Evolutionary conservation across 2,797 vertebrate genomes (phyloP).

Genomic region (Pangasius larnaudii): DNA sequence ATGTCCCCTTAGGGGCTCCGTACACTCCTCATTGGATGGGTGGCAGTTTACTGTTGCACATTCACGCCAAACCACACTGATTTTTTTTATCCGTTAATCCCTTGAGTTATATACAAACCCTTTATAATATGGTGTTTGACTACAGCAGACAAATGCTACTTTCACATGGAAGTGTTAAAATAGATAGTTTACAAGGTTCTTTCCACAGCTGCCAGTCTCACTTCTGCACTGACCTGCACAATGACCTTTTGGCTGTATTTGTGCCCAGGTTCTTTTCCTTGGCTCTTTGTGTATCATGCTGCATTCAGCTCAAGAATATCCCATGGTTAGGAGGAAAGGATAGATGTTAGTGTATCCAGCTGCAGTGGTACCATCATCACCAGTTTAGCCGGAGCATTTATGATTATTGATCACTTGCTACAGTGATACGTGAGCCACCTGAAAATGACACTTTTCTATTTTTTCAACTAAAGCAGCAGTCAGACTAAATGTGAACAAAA

Average conservation of each 20-base stretch:
- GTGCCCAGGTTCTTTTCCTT: background rate
- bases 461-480: background rate
- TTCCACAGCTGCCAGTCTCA: slow-evolving; percentile 26
- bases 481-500: background rate
- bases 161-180: slow-evolving; percentile 27
- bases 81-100: background rate
- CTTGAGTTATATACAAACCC: background rate
- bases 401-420: background rate
- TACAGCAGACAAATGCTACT: slow-evolving; percentile 16
- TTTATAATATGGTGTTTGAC: background rate
- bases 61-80: background rate
- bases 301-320: slow-evolving; percentile 5
- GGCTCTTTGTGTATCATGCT: background rate
- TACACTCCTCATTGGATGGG: background rate
- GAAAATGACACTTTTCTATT: background rate
- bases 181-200: background rate
- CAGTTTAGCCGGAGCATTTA: background rate
- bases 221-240: slow-evolving; percentile 32
- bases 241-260: background rate
- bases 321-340: background rate
- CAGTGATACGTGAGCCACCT: background rate
- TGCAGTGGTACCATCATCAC: background rate
- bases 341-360: background rate
- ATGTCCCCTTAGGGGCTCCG: too few species aligned
- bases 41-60: background rate